Evolutionary conservation across 1,140 invertebrate species (phyloP), one percentile per base, ranked within the genome.

Genomic region (Drosophila quadrilineata): DNA sequence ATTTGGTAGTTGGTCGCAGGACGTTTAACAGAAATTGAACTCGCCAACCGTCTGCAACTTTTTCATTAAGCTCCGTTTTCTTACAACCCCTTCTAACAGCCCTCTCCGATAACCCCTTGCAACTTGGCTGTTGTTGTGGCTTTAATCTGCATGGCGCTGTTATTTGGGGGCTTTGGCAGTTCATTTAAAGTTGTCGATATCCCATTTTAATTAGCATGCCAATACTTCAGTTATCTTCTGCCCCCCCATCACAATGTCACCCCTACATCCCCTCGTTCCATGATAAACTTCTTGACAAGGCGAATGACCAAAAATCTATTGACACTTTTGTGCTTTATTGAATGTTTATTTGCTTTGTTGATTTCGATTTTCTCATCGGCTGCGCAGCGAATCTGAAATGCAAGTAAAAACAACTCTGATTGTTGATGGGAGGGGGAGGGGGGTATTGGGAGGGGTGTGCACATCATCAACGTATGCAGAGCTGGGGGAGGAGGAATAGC

Each of bases 281-380:
- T 9, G 24, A 22, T 2, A 24, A 16, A 16, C 45, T 41, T 8
- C 8, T 46, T 46, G 24, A 17, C 33, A 24, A 48, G 41, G 36
- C 33, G 60, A 57, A 57, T 62, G 43, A 49, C 36, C 38, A 66
- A 53, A 58, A 74, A 71, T 84, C 77, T 67, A 85, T 86, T 79
- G 80, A 85, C 80, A 79, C 62, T 85, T 82, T 53, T 69, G 43
- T 48, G 66, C 67, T 75, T 79, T 86, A 85, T 85, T 79, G 75
- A 59, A 60, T 71, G 79, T 85, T 85, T 85, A 86, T 85, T 85
- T 85, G 75, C 71, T 65, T 85, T 72, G 80, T 73, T 86, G 79
- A 85, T 85, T 85, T 69, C 75, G 80, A 75, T 85, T 84, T 75
- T 74, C 62, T 54, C 67, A 64, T 46, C 57, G 79, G 75, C 41